Evolutionary conservation across 2,113 vertebrate species (phyloP), one percentile per base, ranked within the genome.

Genomic region (Ginglymostoma cirratum): DNA sequence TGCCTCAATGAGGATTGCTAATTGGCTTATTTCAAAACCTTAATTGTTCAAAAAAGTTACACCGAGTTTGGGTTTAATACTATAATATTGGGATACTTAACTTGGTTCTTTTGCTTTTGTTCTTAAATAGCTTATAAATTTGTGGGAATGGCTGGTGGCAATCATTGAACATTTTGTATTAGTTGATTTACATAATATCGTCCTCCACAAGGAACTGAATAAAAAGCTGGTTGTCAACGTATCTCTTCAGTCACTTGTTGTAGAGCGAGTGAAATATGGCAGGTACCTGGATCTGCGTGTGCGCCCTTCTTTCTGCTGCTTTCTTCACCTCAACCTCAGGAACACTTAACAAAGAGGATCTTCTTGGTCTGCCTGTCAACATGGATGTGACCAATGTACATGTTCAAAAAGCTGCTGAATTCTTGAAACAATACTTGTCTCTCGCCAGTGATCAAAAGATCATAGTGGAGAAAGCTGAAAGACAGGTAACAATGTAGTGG

Each of bases 291-390:
- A 5, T 86, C 0, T 48, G 83, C 7, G 7, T 86, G 83, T 86
- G 83, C 8, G 83, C 45, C 17, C 83, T 86, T 10, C 83, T 86
- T 27, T 86, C 83, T 86, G 42, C 83, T 24, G 38, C 83, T 48
- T 48, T 86, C 83, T 86, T 24, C 38, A 48, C 42, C 45, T 86
- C 21, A 45, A 24, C 23, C 42, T 48, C 7, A 38, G 34, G 34
- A 2, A 12, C 8, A 78, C 0, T 0, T 10, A 0, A 12, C 17
- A 12, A 48, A 1, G 83, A 48, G 5, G 23, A 0, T 8, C 19
- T 48, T 27, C 0, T 86, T 45, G 83, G 83, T 24, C 42, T 8
- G 23, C 4, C 0, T 86, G 0, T 2, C 42, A 4, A 23, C 1
- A 0, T 48, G 21, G 15, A 48, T 23, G 38, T 23, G 83, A 5